phyloP scores from a whole-genome alignment of 2,888 invertebrate genomes.

The Caenorhabditis wallacei region DNA sequence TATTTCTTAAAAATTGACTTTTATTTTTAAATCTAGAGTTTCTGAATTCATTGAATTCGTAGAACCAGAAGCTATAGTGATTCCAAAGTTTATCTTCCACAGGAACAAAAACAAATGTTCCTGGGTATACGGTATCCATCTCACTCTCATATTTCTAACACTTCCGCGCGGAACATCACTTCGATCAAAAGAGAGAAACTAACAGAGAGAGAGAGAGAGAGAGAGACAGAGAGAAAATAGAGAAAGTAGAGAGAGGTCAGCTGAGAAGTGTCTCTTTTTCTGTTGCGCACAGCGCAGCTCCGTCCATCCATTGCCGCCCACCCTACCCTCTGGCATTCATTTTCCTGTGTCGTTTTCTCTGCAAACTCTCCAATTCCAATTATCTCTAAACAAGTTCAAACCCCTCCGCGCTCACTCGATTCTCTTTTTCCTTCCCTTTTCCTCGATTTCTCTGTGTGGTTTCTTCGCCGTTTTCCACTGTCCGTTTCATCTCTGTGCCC shows the following conservation, averaged over 20 bases:
- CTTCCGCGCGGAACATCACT: slow-evolving; percentile 50
- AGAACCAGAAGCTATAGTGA: no score
- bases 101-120: not conserved
- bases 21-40: no score
- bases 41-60: no score
- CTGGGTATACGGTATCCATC: slow-evolving; percentile 24
- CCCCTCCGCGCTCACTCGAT: not conserved
- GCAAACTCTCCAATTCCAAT: not conserved
- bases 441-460: slow-evolving; percentile 17
- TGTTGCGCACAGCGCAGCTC: slow-evolving; percentile 27
- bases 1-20: no score
- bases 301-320: slow-evolving; percentile 18
- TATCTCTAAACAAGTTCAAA: slow-evolving; percentile 15
- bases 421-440: not conserved
- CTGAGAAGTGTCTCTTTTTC: slow-evolving; percentile 35
- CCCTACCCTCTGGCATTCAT: slow-evolving; percentile 11
- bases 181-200: slow-evolving; percentile 6
- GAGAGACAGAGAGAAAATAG: slow-evolving; percentile 37
- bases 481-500: slow-evolving; percentile 2
- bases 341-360: slow-evolving; percentile 14
- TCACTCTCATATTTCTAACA: slow-evolving; percentile 21
- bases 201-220: slow-evolving; percentile 30
- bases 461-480: slow-evolving; percentile 4
- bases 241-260: slow-evolving; percentile 48
- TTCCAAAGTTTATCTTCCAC: no score